Base-by-base conservation (phyloP, 2,113 vertebrate species). In the Vulpes vulpes region DNA sequence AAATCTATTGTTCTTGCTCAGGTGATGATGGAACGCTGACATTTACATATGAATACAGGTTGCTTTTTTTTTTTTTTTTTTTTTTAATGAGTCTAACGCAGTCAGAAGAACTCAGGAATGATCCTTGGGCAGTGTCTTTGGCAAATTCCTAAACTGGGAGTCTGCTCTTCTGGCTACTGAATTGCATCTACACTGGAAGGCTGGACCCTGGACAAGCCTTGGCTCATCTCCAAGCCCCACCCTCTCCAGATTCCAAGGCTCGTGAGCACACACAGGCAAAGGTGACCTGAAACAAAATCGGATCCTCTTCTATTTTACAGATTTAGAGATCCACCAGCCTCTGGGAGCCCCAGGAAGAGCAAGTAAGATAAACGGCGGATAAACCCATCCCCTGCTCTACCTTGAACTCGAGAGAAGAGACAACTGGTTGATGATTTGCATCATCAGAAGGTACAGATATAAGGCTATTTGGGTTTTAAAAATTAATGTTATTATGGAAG, bases 101-200 rank as follows among this genome's bases (percentile, higher is more conserved):
- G 81, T 90, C 49, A 11, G 27, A 96, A 76, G 53, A 96, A 73
- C 78, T 7, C 60, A 59, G 60, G 64, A 91, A 78, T 85, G 81
- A 84, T 69, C 79, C 78, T 59, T 86, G 91, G 87, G 83, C 22
- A n/a, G 53, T 0, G 0, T 85, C 89, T 78, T 76, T 3, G 38
- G 76, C 83, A 95, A 95, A 97, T 94, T 96, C 96, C 83, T 94
- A 43, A 95, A 23, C 9, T 71, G 67, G 89, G 53, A 90, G 71
- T 81, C 90, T 91, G 86, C 78, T 94, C 87, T 94, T 91, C 60
- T 89, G 76, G 78, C 83, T 76, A 64, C 59, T 55, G 86, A 79
- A 51, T 10, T 89, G 49, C 49, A 3, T 81, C 89, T 82, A 86
- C 53, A 57, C 83, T n/a, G 32, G 79, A 76, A 94, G 62, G n/a